These are phyloP conservation scores for Oligia strigilis DNA, from an alignment of 2,888 invertebrate genomes.

Conservation along the genomic window DNA sequence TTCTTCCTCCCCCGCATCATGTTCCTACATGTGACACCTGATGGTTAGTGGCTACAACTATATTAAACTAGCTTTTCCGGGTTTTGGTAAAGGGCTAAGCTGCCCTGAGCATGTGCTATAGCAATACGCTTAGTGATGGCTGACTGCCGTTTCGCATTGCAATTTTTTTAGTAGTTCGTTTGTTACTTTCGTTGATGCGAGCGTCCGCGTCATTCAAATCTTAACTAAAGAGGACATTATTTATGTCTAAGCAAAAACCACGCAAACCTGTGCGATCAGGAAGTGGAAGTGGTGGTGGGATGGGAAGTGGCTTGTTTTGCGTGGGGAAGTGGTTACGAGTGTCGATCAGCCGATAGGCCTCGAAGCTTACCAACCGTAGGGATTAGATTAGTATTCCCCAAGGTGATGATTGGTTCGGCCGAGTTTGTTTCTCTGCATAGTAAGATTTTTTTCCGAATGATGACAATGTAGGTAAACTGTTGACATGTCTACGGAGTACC, in stretches of 20 bases:
- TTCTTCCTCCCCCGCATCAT: conserved; percentile 26
- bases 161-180: background rate
- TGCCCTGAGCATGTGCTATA: background rate
- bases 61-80: background rate
- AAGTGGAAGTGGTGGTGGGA: background rate
- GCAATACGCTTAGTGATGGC: background rate
- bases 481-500: background rate
- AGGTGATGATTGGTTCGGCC: background rate
- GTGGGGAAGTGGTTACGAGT: background rate
- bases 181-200: background rate
- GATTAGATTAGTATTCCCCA: background rate
- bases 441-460: background rate
- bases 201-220: background rate
- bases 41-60: background rate
- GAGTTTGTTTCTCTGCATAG: background rate
- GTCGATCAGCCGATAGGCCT: background rate
- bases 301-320: background rate
- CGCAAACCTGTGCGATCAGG: background rate
- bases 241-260: background rate
- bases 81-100: background rate
- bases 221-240: background rate
- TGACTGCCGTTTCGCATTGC: too few relatives aligned
- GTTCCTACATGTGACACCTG: background rate
- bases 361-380: background rate
- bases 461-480: background rate